phyloP scores from a whole-genome alignment of 2,797 vertebrate genomes.

The Ctenochaetus hawaiiensis region DNA sequence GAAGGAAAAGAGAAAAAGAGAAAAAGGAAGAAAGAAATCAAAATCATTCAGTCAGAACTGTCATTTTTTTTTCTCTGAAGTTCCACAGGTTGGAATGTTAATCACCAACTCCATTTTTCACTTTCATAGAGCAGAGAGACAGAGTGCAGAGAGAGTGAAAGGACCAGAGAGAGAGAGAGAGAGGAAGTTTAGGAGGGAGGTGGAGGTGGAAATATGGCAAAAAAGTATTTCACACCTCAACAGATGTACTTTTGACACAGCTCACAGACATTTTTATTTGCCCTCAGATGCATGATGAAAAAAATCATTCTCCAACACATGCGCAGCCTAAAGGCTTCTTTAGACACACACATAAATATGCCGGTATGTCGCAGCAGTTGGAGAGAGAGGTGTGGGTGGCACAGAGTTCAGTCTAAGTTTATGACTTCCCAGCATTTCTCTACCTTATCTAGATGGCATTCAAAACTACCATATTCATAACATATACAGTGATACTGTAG shows the following conservation, averaged over 20 bases:
- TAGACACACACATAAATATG: conserved; percentile 54
- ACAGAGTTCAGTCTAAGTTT: conserved; percentile 54
- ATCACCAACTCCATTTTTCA: conserved; percentile 64
- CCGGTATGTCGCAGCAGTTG: conserved; percentile 27
- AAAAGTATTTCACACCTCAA: conserved; percentile 68
- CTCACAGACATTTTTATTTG: conserved; percentile 63
- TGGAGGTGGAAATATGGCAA: conserved; percentile 47
- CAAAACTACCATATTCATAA: conserved; percentile 14
- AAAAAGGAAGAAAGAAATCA: conserved; percentile 13
- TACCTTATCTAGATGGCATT: conserved; percentile 2
- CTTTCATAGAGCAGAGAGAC: conserved; percentile 67
- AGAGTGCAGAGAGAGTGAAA: conserved; percentile 36
- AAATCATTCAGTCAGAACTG: conserved; percentile 43
- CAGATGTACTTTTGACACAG: conserved; percentile 66
- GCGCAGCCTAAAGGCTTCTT: conserved; percentile 40
- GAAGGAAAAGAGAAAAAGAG: not conserved
- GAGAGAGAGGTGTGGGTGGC: conserved; percentile 22
- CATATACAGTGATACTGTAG: not conserved
- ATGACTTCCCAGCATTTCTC: conserved; percentile 28
- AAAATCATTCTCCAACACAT: conserved; percentile 45
- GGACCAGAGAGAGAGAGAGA: conserved; percentile 9
- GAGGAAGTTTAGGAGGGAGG: conserved; percentile 15
- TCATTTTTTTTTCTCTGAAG: conserved; percentile 28
- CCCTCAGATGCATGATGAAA: conserved; percentile 41
- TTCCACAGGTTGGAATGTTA: conserved; percentile 54